Conservation (phyloP, 2,113 vertebrate genomes). For the Varanus salvator region DNA sequence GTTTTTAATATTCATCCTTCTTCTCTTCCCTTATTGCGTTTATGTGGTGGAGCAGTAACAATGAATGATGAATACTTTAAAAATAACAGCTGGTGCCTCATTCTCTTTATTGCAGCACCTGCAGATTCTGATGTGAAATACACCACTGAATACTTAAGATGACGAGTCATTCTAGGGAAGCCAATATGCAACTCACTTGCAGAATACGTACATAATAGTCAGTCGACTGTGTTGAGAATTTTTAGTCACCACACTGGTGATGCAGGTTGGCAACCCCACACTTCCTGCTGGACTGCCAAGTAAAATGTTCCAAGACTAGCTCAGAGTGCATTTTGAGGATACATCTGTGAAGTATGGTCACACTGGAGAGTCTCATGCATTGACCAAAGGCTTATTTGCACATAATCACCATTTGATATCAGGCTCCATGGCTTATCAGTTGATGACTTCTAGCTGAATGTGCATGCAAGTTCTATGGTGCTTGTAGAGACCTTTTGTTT, state of each 20-base stretch:
- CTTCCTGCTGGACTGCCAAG: not conserved
- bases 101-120: slow-evolving; percentile 42
- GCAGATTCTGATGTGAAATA: slow-evolving; percentile 8
- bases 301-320: not conserved
- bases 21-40: not conserved
- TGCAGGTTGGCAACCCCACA: slow-evolving; percentile 34
- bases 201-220: not conserved
- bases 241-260: slow-evolving; percentile 14
- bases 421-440: not conserved
- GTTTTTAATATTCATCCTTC: not conserved
- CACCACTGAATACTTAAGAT: slow-evolving; percentile 25
- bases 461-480: not conserved
- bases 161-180: slow-evolving; percentile 8
- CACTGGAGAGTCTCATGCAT: not conserved
- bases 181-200: not conserved
- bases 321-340: not conserved
- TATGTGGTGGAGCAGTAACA: slow-evolving; percentile 2
- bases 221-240: slow-evolving; percentile 20
- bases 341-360: not conserved
- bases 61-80: slow-evolving; percentile 49
- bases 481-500: not conserved
- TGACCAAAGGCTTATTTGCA: not conserved
- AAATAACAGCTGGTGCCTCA: slow-evolving; percentile 4
- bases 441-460: not conserved
- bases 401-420: not conserved